Evolutionary conservation across 1,140 invertebrate species (phyloP), one percentile per base, ranked within the genome.

Genomic region (Drosophila elegans): DNA sequence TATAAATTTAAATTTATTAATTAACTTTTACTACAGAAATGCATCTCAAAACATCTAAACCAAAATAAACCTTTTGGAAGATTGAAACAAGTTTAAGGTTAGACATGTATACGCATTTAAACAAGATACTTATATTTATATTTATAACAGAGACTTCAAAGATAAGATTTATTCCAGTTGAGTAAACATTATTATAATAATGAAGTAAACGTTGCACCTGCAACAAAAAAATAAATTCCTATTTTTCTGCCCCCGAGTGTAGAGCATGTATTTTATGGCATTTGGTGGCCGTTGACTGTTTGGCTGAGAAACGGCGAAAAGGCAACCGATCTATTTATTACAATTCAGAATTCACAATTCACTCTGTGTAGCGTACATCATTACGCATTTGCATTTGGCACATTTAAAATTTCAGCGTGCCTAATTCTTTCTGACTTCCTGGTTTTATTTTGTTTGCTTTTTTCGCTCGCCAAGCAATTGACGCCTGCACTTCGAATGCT

Each of bases 291-390:
- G 45, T 64, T 67, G 64, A 67, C 64, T 68, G 64, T 68, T 68
- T 68, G 64, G 60, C 64, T 68, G 59, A 62, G 60, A 74, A 81
- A 64, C 38, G 41, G 63, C 71, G 61, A 82, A 82, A 82, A 78
- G 74, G 55, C 69, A 74, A 69, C 69, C 72, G 72, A 83, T 82
- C 80, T 84, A 84, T 84, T 76, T 85, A 77, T 80, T 83, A 76
- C 80, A 77, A 66, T 77, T 76, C 44, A n/a, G 69, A 46, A 60
- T 41, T 16, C 59, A 61, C 49, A 52, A 52, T 52, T 52, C 59
- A 29, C 55, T 62, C 25, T 41, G 36, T 27, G 29, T 32, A 62
- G 45, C n/a, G 36, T 60, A 71, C 46, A 68, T 62, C 46, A 64
- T 62, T 68, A 68, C 60, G 64, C 64, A 45, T 62, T 34, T 71